These are phyloP conservation scores for Prionchulus punctatus DNA, from an alignment of 2,888 invertebrate species.

Conservation along the genomic window DNA sequence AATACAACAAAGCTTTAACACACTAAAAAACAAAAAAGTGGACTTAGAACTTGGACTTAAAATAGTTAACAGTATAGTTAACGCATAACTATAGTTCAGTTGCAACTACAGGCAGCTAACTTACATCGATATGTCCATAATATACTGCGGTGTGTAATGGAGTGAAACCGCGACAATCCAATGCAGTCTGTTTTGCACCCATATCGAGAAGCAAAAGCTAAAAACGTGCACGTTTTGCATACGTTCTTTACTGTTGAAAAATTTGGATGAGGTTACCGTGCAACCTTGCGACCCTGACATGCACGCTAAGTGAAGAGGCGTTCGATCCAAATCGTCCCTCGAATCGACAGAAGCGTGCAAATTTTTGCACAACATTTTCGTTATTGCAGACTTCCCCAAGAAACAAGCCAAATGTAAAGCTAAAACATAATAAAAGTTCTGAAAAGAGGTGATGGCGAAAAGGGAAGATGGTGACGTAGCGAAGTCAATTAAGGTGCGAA, in stretches of 20 bases:
- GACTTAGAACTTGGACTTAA: too few relatives aligned
- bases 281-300: neutral
- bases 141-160: neutral
- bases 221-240: neutral
- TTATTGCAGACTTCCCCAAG: neutral
- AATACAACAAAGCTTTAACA: neutral
- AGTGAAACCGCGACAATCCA: neutral
- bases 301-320: neutral
- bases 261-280: neutral
- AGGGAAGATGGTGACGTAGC: too few relatives aligned
- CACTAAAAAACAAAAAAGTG: neutral
- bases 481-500: too few relatives aligned
- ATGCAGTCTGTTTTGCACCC: neutral
- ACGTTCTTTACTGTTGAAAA: neutral
- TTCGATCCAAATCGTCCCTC: neutral
- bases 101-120: neutral
- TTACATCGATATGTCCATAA: neutral
- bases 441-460: neutral
- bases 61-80: neutral
- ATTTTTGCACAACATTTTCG: neutral
- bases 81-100: too few relatives aligned
- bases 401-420: too few relatives aligned
- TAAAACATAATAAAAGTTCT: neutral
- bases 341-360: neutral
- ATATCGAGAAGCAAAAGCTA: neutral